Conservation (phyloP, 2,797 vertebrate species). For the Rhabdomys pumilio region DNA sequence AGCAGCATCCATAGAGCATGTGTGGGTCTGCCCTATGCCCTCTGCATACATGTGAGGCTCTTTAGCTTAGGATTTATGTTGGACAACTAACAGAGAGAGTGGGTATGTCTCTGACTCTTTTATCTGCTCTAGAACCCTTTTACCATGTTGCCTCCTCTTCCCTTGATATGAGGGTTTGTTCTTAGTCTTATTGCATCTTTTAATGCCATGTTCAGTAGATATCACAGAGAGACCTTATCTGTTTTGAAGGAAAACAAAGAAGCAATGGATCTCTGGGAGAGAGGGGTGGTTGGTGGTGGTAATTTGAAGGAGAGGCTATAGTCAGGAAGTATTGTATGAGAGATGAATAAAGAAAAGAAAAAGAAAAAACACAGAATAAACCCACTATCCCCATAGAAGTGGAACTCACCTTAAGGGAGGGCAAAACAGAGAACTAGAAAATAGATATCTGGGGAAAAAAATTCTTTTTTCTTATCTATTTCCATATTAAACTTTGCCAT, state of each 20-base stretch:
- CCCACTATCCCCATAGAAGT: not conserved
- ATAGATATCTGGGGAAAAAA: constrained; percentile 13
- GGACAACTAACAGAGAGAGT: not conserved
- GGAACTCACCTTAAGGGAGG: not conserved
- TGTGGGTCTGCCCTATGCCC: not conserved
- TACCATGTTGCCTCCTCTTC: not conserved
- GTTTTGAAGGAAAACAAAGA: not conserved
- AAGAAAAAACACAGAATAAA: not conserved
- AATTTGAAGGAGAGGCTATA: not conserved
- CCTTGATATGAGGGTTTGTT: not conserved
- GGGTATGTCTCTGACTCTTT: not conserved
- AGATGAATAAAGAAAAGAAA: not conserved
- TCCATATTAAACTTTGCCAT: constrained; percentile 39
- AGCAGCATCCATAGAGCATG: not conserved
- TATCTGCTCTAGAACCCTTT: not conserved
- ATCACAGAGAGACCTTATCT: not conserved
- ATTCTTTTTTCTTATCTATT: constrained; percentile 64
- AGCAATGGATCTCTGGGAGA: not conserved
- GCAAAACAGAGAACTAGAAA: not conserved
- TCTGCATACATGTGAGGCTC: not conserved
- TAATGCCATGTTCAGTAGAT: not conserved
- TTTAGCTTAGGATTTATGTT: not conserved
- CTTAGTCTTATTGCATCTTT: not conserved
- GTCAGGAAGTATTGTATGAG: not conserved
- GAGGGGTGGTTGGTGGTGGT: not conserved